Conservation (phyloP, 2,888 invertebrate genomes). For the Pantelozetes paolii region DNA sequence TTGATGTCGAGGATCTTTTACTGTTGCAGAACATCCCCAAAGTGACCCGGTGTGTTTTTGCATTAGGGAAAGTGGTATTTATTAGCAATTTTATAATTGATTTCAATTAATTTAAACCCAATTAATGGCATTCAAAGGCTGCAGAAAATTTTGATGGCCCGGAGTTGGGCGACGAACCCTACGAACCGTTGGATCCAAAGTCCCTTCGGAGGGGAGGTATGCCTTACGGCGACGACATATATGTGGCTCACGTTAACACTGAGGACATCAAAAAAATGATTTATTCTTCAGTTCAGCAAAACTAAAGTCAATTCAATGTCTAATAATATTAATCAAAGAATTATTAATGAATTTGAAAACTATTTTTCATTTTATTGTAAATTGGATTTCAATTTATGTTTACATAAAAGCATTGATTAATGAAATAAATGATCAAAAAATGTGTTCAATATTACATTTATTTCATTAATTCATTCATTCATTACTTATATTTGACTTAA, state of each 20-base stretch:
- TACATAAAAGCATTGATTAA: no score
- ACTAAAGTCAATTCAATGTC: not conserved
- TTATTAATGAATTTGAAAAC: no score
- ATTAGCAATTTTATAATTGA: not conserved
- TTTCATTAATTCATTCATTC: no score
- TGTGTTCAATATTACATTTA: no score
- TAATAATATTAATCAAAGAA: not conserved
- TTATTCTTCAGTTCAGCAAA: not conserved
- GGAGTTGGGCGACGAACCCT: conserved; percentile 48
- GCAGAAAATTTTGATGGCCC: conserved; percentile 48
- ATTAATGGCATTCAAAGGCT: conserved; percentile 36
- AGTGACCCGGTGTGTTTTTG: conserved; percentile 49
- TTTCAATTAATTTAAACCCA: not conserved
- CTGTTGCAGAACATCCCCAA: conserved; percentile 48
- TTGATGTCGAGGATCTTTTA: conserved; percentile 49
- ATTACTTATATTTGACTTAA: no score
- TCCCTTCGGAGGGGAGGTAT: conserved; percentile 47
- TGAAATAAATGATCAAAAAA: no score
- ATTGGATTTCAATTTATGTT: no score
- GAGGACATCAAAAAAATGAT: conserved; percentile 46
- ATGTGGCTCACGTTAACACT: conserved; percentile 49
- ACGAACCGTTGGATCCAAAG: conserved; percentile 48
- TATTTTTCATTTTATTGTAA: no score
- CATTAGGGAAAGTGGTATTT: conserved; percentile 48
- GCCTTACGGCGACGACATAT: conserved; percentile 49